A percentile compares a stretch with the other conserved stretches of the same genome.
Evolutionary conservation across 2,113 vertebrate species (phyloP).

Genomic region (Hucho hucho): DNA sequence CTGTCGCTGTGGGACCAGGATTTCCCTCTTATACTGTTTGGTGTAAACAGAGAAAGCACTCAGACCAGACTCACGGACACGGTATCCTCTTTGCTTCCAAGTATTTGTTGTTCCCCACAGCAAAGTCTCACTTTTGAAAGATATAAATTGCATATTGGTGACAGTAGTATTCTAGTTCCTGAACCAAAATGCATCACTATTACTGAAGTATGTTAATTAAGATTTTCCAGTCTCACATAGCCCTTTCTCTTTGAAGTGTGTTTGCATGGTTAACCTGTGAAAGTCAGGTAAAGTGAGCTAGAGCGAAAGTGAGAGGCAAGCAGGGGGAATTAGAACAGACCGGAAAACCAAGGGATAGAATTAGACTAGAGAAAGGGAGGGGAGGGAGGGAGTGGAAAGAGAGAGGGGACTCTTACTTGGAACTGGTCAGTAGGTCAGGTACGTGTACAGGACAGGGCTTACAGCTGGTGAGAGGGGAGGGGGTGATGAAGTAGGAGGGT

Average conservation of each 20-base stretch:
- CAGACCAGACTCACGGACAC: constrained; percentile 1
- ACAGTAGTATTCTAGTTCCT: neutral
- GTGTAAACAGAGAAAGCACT: constrained; percentile 22
- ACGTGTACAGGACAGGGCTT: too few species aligned
- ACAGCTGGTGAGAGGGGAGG: too few species aligned
- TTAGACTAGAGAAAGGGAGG: neutral
- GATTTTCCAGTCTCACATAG: too few species aligned
- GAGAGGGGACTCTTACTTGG: neutral
- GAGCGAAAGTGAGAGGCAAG: neutral
- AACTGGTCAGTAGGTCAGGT: too few species aligned
- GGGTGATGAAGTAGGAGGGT: too few species aligned
- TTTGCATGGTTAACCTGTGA: neutral
- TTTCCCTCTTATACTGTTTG: neutral
- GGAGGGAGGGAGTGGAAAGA: neutral
- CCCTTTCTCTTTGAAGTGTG: too few species aligned
- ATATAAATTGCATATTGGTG: neutral
- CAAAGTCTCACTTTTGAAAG: neutral
- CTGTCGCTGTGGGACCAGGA: neutral
- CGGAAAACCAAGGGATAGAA: neutral
- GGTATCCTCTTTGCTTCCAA: neutral
- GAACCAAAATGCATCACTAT: too few species aligned
- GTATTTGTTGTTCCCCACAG: constrained; percentile 5
- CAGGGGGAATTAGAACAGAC: neutral
- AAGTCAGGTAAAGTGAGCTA: neutral
- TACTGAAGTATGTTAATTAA: too few species aligned